A percentile compares a stretch with the other conserved stretches of the same genome.
Conservation (phyloP, 2,888 invertebrate species). For the Agriopis marginaria region DNA sequence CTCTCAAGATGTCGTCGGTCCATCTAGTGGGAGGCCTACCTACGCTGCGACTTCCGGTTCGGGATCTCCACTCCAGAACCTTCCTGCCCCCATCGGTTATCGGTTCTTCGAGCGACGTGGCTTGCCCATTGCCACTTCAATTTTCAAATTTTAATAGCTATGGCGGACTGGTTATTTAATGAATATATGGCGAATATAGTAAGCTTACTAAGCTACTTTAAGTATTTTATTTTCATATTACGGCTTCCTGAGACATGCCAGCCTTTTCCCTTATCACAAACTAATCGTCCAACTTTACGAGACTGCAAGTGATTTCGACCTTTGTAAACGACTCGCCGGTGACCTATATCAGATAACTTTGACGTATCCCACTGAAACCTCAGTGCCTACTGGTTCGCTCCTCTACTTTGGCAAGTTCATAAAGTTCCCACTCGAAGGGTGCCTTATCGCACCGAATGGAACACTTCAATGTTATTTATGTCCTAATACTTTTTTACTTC, state of each 20-base stretch:
- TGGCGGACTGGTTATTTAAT: no score
- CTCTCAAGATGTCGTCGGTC: no score
- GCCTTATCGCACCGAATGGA: conserved; percentile 74
- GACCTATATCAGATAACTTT: conserved; percentile 80
- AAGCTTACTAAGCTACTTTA: not conserved
- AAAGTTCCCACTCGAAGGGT: conserved; percentile 63
- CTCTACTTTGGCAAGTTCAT: conserved; percentile 61
- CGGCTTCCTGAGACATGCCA: conserved; percentile 26
- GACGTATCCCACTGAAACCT: conserved; percentile 68
- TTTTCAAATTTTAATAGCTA: no score
- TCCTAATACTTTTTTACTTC: conserved; percentile 58
- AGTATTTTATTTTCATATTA: conserved; percentile 24
- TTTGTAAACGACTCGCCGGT: conserved; percentile 66
- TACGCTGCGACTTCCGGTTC: no score
- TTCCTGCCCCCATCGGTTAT: no score
- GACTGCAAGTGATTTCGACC: conserved; percentile 75
- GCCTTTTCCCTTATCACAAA: conserved; percentile 63
- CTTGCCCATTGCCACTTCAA: no score
- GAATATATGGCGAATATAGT: no score
- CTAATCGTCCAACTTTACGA: conserved; percentile 64
- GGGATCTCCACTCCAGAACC: no score
- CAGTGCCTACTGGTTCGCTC: conserved; percentile 46
- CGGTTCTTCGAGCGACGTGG: no score
- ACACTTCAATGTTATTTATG: conserved; percentile 81
- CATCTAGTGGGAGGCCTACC: no score